These are phyloP conservation scores for Tamias sibiricus DNA, from an alignment of 2,113 vertebrate genomes.

Conservation along the genomic window DNA sequence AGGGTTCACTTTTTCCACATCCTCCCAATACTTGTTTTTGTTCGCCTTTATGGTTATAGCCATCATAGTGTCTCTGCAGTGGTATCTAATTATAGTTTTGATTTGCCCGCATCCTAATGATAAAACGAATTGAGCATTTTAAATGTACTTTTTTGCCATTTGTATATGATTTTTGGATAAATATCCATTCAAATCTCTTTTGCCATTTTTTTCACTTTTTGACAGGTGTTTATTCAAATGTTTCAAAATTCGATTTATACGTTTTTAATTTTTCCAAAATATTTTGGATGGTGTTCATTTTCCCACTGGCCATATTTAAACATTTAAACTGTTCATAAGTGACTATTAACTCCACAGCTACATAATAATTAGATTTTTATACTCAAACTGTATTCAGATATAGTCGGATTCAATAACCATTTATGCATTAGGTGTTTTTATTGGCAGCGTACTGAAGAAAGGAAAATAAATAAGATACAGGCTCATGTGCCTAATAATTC, in stretches of 20 bases:
- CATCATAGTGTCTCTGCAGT: background rate
- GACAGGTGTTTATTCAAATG: background rate
- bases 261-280: background rate
- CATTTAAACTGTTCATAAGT: background rate
- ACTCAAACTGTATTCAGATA: background rate
- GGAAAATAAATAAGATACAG: background rate
- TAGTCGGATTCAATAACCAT: background rate
- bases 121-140: background rate
- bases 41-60: background rate
- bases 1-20: background rate
- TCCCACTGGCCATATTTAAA: background rate
- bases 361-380: background rate
- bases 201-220: background rate
- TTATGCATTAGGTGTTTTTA: background rate
- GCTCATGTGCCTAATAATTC: background rate
- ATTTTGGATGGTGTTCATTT: background rate
- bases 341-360: background rate
- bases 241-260: background rate
- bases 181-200: background rate
- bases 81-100: background rate
- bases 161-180: background rate
- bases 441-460: background rate
- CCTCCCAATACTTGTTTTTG: background rate
- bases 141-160: background rate
- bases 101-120: background rate